These are phyloP conservation scores for Triplophysa tibetana DNA, from an alignment of 2,113 vertebrate species.

Conservation along the genomic window DNA sequence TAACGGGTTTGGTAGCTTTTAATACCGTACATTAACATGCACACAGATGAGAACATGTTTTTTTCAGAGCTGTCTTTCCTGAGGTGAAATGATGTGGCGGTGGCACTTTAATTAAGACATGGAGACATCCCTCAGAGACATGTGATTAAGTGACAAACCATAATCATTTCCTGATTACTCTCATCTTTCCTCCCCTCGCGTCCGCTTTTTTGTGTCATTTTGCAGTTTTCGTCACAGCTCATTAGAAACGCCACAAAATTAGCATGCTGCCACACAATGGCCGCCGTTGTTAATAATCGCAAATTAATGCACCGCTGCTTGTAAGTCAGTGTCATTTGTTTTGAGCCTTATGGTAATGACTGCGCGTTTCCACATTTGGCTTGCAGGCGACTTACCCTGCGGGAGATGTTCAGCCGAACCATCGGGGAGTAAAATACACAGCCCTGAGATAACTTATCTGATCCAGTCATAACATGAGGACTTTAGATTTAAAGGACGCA, in stretches of 20 bases:
- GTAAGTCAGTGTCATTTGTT: conserved; percentile 41
- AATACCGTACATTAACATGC: not conserved
- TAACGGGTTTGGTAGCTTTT: too few species aligned
- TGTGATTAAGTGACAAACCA: conserved; percentile 57
- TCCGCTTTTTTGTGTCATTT: conserved; percentile 50
- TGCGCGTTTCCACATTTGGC: conserved; percentile 1
- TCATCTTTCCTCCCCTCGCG: conserved; percentile 51
- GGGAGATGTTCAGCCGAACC: not conserved
- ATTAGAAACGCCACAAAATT: conserved; percentile 58
- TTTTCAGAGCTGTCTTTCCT: not conserved
- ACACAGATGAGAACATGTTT: not conserved
- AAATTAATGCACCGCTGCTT: conserved; percentile 33
- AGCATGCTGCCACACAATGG: conserved; percentile 49
- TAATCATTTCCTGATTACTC: conserved; percentile 62
- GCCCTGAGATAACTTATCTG: conserved; percentile 25
- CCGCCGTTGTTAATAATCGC: conserved; percentile 44
- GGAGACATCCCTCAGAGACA: conserved; percentile 49
- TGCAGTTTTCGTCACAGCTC: conserved; percentile 57
- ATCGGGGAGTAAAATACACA: conserved; percentile 24
- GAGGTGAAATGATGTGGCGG: conserved; percentile 25
- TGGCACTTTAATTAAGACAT: conserved; percentile 59
- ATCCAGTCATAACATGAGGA: not conserved
- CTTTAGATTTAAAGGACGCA: not conserved
- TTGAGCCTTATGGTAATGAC: conserved; percentile 25
- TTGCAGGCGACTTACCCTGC: conserved; percentile 15